Evolutionary conservation across 2,113 vertebrate genomes (phyloP).

Genomic region (Pitta sordida): DNA sequence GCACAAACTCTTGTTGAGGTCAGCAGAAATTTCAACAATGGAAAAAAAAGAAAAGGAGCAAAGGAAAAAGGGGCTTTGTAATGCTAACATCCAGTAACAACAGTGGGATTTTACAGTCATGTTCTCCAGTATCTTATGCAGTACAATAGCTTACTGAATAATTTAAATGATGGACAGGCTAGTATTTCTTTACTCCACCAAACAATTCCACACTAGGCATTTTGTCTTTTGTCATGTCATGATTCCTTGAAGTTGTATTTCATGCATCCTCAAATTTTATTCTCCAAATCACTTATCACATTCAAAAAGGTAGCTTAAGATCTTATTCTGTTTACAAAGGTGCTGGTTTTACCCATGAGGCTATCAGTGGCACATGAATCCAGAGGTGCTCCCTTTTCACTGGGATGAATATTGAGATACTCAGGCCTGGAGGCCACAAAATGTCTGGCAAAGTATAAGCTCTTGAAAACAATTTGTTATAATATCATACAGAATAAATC

Average conservation of each 20-base stretch:
- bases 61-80: neutral
- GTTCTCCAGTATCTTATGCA: neutral
- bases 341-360: neutral
- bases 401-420: neutral
- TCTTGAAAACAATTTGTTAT: conserved; percentile 2
- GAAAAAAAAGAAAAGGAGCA: neutral
- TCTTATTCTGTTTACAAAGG: neutral
- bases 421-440: neutral
- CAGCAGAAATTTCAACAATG: neutral
- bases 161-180: neutral
- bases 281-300: neutral
- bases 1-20: neutral
- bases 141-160: neutral
- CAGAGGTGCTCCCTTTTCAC: neutral
- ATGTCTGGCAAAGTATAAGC: neutral
- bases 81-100: neutral
- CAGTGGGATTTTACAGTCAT: neutral
- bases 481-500: conserved; percentile 47
- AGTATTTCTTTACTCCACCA: neutral
- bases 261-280: neutral
- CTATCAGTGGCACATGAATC: neutral
- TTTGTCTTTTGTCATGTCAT: neutral
- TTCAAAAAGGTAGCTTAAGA: neutral
- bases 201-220: neutral
- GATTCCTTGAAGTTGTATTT: neutral